Conservation (phyloP, 2,888 invertebrate genomes). For the Parnassius smintheus region DNA sequence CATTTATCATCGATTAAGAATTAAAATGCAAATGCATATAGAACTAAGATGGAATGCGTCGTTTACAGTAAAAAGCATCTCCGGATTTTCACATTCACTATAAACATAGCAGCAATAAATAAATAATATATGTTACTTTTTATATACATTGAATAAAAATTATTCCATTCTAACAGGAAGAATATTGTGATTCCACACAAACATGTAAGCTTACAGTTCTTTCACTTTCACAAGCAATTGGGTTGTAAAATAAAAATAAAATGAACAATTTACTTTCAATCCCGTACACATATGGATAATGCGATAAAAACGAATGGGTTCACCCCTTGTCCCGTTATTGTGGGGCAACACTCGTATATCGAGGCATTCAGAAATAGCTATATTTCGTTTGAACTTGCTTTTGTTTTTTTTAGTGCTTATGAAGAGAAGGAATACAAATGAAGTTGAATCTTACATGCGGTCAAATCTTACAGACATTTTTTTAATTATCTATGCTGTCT, state of each 20-base stretch:
- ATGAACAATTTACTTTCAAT: conserved; percentile 47
- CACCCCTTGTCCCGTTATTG: conserved; percentile 29
- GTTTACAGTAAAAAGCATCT: no score
- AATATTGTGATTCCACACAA: conserved; percentile 6
- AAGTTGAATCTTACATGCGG: background rate
- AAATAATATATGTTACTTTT: no score
- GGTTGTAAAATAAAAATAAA: conserved; percentile 42
- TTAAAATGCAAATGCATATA: no score
- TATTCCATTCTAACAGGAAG: no score
- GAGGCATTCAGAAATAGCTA: conserved; percentile 9
- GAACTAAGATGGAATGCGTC: no score
- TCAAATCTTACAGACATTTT: background rate
- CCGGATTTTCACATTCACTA: no score
- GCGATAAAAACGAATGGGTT: conserved; percentile 41
- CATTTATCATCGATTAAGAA: no score
- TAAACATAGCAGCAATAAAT: no score
- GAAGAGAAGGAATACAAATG: conserved; percentile 16
- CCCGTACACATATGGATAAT: conserved; percentile 35
- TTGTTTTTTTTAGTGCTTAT: conserved; percentile 12
- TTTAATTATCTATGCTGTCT: no score
- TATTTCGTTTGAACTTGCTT: conserved; percentile 16
- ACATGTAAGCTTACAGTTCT: conserved; percentile 1
- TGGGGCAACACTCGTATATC: conserved; percentile 29
- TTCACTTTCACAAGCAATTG: conserved; percentile 27
- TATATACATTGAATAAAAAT: no score